Percentiles rank a stretch among this genome's conserved stretches.
These are phyloP conservation scores for Sphecodes monilicornis DNA, from an alignment of 2,888 invertebrate species.

Conservation along the genomic window DNA sequence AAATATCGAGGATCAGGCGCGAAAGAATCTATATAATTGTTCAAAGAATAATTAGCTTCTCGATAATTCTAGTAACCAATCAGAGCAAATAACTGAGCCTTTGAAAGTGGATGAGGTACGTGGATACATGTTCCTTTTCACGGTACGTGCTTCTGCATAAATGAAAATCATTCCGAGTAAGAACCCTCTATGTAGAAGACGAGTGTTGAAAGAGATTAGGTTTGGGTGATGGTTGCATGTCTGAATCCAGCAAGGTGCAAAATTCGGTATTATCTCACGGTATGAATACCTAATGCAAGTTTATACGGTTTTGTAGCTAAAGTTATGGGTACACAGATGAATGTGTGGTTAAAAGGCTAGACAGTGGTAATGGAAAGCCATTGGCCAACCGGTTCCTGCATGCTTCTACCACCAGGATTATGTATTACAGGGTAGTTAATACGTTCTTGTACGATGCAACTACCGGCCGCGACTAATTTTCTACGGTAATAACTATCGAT, in stretches of 20 bases:
- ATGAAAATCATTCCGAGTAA: conserved; percentile 38
- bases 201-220: conserved; percentile 57
- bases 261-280: conserved; percentile 57
- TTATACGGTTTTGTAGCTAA: conserved; percentile 37
- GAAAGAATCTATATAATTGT: background rate
- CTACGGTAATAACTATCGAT: conserved; percentile 49
- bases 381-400: conserved; percentile 40
- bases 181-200: conserved; percentile 27
- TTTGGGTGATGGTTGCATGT: conserved; percentile 43
- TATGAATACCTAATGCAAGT: conserved; percentile 66
- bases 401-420: conserved; percentile 47
- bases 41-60: background rate
- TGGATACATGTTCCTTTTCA: conserved; percentile 2
- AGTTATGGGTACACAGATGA: conserved; percentile 46
- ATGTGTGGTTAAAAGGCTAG: conserved; percentile 51
- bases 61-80: conserved; percentile 5
- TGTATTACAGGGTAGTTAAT: conserved; percentile 64
- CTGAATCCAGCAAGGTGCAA: conserved; percentile 58
- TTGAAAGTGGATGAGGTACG: background rate
- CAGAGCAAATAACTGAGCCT: background rate
- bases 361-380: conserved; percentile 68
- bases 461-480: conserved; percentile 46
- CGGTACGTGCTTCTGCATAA: conserved; percentile 20
- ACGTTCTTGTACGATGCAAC: conserved; percentile 59
- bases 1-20: background rate